Base-by-base conservation (phyloP, 2,113 vertebrate species). In the Callocephalon fimbriatum region DNA sequence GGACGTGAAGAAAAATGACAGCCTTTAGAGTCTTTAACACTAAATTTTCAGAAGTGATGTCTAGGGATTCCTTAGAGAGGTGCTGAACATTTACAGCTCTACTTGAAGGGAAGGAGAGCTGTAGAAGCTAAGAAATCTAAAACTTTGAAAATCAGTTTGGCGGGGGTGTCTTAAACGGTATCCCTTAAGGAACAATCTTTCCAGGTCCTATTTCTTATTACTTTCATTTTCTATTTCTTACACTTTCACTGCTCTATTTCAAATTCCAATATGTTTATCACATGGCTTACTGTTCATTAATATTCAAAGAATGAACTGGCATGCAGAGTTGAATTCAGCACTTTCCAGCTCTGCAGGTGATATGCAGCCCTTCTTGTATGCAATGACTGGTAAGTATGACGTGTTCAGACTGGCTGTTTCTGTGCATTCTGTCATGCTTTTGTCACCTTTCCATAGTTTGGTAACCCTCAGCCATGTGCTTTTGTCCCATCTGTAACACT, bases 371-470 rank as follows among this genome's bases (percentile, higher is more conserved):
- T 21, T 67, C 32, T 35, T 58, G 5, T 9, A 17, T 20, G 31
- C 53, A 38, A 14, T 45, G 66, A 44, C 32, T 40, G 27, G 15
- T 50, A 0, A 1, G 12, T 50, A 19, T 16, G 42, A 13, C 1
- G 20, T 68, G 51, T 78, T 83, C 32, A 51, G 47, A 73, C 10
- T 0, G 2, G 20, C 19, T 76, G 44, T 62, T 72, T 74, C 21
- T 68, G 40, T 85, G 50, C 54, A 14, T 75, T 70, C 54, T 37
- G 21, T 26, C 31, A 25, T n/a, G 44, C 12, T 70, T 85, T 47
- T 85, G 56, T 58, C 13, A 35, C 54, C n/a, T 32, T 29, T 58
- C 32, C 18, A 13, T 68, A 29, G 53, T 51, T 32, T 0, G 1
- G 7, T 88, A 74, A 31, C 23, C 17, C 47, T 56, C 37, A 85